Base-by-base conservation (phyloP, 2,113 vertebrate species). In the Tachuris rubrigastra region DNA sequence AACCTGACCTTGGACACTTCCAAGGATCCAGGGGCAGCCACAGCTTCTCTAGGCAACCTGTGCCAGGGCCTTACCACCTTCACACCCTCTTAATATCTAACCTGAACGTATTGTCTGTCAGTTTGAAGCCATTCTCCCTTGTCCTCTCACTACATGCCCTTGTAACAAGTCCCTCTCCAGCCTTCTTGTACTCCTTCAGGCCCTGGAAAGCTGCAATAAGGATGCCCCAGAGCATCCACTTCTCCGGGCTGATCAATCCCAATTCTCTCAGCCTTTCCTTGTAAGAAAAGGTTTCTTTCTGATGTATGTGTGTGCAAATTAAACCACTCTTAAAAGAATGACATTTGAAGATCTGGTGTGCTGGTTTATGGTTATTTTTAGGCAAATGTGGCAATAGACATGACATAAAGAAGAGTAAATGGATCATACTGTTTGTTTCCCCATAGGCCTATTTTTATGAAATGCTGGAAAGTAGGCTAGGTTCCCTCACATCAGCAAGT, bases 221-320 rank as follows among this genome's bases (percentile, higher is more conserved):
- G 21, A 31, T 69, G 62, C 17, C 30, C 21, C 30, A 55, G n/a
- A 62, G n/a, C 14, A 35, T 41, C 39, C n/a, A 47, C 41, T 76
- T 49, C 49, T 42, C n/a, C n/a, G 35, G 35, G 21, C 21, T 47
- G 55, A 69, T 55, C 30, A 62, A 35, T 23, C 11, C 0, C 0
- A 76, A 35, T 41, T 69, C 12, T 69, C 71, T 55, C 47, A 56
- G 56, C 25, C 41, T 55, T 62, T 42, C 47, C 41, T 22, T 41
- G 13, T 69, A 55, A 33, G 49, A 69, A 69, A 18, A 56, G 21
- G 14, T 77, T 42, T 65, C 21, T 12, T 77, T 69, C 1, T 14
- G n/a, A 56, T 12, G 15, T 4, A 3, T 7, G 37, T 0, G 2
- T 7, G 35, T 33, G 49, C 25, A 4, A 44, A 39, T 1, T 3